These are phyloP conservation scores for Andrena cerasifolii DNA, from an alignment of 1,140 invertebrate genomes.

Conservation along the genomic window DNA sequence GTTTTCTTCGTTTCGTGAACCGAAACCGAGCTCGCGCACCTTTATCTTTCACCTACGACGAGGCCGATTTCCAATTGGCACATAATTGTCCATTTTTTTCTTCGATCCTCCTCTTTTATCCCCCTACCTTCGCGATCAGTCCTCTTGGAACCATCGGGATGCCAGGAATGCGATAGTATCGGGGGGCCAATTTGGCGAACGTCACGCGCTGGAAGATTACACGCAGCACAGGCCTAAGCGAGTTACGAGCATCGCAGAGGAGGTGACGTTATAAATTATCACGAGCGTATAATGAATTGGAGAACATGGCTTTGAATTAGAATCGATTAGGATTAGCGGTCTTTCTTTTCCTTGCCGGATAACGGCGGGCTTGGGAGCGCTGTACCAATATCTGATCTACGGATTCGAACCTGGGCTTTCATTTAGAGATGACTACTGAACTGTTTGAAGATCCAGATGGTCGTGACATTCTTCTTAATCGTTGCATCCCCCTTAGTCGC, in stretches of 20 bases:
- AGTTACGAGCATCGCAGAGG: neutral
- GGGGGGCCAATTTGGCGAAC: neutral
- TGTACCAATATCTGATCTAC: too few species aligned
- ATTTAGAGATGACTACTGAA: too few species aligned
- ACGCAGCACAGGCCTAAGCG: neutral
- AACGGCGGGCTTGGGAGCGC: too few species aligned
- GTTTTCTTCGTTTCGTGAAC: conserved; percentile 20
- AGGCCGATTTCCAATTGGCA: neutral
- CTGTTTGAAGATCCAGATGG: too few species aligned
- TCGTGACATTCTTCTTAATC: too few species aligned
- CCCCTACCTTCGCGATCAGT: neutral
- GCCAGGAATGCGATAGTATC: neutral
- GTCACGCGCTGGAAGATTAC: neutral
- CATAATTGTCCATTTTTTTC: neutral
- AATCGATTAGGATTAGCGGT: too few species aligned
- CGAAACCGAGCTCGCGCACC: neutral
- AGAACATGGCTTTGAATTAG: conserved; percentile 5
- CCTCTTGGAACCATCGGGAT: neutral
- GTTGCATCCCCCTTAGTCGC: too few species aligned
- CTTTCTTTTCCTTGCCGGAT: too few species aligned
- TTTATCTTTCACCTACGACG: neutral
- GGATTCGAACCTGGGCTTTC: too few species aligned
- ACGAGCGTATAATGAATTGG: conserved; percentile 12
- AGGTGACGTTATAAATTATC: neutral
- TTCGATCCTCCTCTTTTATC: neutral